phyloP scores from a whole-genome alignment of 2,113 vertebrate genomes.

The Phaetusa simplex region DNA sequence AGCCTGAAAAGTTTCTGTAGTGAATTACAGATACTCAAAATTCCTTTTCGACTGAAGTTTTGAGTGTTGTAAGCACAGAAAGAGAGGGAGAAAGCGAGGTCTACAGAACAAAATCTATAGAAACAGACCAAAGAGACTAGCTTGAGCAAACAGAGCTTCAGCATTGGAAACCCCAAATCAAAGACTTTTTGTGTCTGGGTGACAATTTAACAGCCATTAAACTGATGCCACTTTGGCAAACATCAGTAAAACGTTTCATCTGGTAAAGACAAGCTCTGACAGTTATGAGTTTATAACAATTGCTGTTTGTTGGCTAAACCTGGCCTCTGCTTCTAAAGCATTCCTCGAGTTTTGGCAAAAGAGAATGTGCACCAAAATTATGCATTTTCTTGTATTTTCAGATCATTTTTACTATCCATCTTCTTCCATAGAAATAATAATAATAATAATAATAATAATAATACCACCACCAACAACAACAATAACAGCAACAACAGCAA shows the following conservation, averaged over 20 bases:
- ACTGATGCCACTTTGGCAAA: not conserved
- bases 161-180: not conserved
- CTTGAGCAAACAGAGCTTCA: not conserved
- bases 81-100: not conserved
- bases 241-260: not conserved
- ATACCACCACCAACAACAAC: not conserved
- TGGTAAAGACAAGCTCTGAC: not conserved
- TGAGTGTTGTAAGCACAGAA: not conserved
- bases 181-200: not conserved
- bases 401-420: not conserved
- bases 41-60: not conserved
- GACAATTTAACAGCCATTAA: not conserved
- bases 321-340: not conserved
- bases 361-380: not conserved
- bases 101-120: not conserved
- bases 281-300: not conserved
- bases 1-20: slow-evolving; percentile 8
- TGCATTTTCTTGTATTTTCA: not conserved
- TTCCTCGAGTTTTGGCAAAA: not conserved
- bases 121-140: not conserved
- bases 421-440: not conserved
- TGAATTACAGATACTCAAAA: slow-evolving; percentile 14
- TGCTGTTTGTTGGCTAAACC: not conserved
- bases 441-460: not conserved
- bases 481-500: not conserved